Evolutionary conservation across 2,113 vertebrate genomes (phyloP), one percentile per base, ranked within the genome.

Genomic region (Acrocephalus kingi): DNA sequence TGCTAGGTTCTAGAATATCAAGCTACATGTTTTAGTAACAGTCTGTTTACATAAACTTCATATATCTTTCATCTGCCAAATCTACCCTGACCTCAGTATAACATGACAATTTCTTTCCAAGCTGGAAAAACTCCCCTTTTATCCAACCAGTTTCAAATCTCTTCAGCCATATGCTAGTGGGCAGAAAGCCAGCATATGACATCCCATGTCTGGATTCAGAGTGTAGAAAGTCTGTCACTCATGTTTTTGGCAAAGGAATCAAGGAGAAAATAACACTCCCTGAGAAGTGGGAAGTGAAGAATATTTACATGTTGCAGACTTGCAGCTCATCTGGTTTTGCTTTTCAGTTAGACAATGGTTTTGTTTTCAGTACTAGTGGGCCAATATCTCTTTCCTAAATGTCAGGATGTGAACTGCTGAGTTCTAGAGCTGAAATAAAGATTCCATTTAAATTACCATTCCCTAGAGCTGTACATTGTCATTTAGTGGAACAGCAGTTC

Each of bases 221-320:
- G 69, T 39, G 61, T 83, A 80, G 71, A 90, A 88, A 89, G 89
- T 93, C 94, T 96, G 85, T 93, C 92, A 84, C 78, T 96, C 90
- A 63, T 55, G 33, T 55, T 77, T 93, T 93, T 96, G 87, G 91
- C 46, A 15, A 85, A 91, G 35, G 61, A 52, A 90, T 37, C 54
- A 93, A 94, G 41, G 64, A 88, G 63, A 95, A 92, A 67, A 93
- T 94, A 76, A 80, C 31, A 25, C 52, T 86, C 35, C 54, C 23
- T 88, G 73, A 68, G 28, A 81, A 93, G 80, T 84, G 79, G 73
- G 79, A 96, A 84, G 48, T 83, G 81, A 92, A 68, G 74, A 95
- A 48, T 87, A 61, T 84, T 90, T 95, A 30, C 68, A n/a, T 54
- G 22, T 71, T 93, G 55, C 59, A 71, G 87, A 28, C 33, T 96